phyloP scores from a whole-genome alignment of 1,140 invertebrate genomes.

The Drosophila pseudoananassae region DNA sequence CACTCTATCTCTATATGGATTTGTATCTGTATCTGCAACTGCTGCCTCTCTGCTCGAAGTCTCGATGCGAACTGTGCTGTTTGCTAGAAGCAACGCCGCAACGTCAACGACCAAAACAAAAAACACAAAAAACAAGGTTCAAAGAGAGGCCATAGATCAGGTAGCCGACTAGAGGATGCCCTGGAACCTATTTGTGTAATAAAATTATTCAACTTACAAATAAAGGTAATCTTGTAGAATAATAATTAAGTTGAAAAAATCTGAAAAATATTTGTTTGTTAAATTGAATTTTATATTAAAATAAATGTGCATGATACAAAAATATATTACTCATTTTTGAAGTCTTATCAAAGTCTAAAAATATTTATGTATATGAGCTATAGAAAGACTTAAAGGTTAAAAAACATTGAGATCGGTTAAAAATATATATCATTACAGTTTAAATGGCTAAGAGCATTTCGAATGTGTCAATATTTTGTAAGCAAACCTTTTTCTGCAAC shows the following conservation, averaged over 20 bases:
- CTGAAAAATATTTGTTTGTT: too few species aligned
- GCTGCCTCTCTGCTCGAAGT: conserved; percentile 54
- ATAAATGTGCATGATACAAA: too few species aligned
- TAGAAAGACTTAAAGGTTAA: too few species aligned
- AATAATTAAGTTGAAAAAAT: too few species aligned
- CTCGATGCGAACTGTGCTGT: conserved; percentile 64
- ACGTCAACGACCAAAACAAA: conserved; percentile 72
- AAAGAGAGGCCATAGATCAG: conserved; percentile 13
- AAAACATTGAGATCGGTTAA: too few species aligned
- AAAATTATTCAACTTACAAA: too few species aligned
- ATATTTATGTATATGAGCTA: too few species aligned
- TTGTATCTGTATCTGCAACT: conserved; percentile 17
- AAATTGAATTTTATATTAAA: too few species aligned
- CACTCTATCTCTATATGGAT: background rate
- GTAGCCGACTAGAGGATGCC: conserved; percentile 23
- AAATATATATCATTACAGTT: background rate
- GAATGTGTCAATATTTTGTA: background rate
- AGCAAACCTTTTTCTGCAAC: background rate
- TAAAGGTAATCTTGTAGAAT: too few species aligned
- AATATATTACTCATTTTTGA: background rate
- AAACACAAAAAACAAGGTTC: conserved; percentile 37
- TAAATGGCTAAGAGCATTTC: background rate
- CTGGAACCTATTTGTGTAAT: background rate
- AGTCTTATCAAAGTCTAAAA: too few species aligned
- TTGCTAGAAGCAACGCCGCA: conserved; percentile 57